Percentiles rank a stretch among this genome's conserved stretches.
Conservation (phyloP, 2,797 vertebrate genomes). For the Staurois parvus region DNA sequence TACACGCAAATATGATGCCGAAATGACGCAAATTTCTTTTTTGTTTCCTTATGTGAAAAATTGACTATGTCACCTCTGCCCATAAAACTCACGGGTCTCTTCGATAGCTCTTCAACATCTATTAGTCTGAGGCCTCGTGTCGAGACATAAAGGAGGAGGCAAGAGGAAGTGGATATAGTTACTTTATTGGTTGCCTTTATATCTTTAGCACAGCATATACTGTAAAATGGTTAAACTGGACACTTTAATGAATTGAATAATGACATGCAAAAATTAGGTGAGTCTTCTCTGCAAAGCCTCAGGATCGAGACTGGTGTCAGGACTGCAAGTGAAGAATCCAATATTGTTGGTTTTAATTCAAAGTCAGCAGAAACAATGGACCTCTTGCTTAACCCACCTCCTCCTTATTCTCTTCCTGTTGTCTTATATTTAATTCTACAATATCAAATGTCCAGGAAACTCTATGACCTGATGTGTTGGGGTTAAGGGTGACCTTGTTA, state of each 20-base stretch:
- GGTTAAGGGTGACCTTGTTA: constrained; percentile 63
- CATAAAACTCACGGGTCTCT: constrained; percentile 15
- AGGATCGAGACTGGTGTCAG: constrained; percentile 41
- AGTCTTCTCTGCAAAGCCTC: constrained; percentile 12
- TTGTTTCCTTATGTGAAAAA: constrained; percentile 28
- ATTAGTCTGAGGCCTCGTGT: constrained; percentile 23
- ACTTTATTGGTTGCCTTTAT: constrained; percentile 35
- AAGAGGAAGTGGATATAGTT: background rate
- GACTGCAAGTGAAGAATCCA: constrained; percentile 39
- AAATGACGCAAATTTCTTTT: constrained; percentile 34
- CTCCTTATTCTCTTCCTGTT: constrained; percentile 39
- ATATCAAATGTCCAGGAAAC: constrained; percentile 57
- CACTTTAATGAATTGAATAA: constrained; percentile 58
- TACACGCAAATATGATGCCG: constrained; percentile 9
- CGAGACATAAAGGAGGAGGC: constrained; percentile 47
- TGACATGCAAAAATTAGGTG: constrained; percentile 59
- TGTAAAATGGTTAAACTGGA: constrained; percentile 17
- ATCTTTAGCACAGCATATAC: constrained; percentile 17
- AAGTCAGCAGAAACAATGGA: constrained; percentile 52
- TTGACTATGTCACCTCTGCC: constrained; percentile 55
- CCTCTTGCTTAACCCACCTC: constrained; percentile 26
- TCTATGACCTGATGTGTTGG: constrained; percentile 42
- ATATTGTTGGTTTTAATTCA: constrained; percentile 59
- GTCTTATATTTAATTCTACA: constrained; percentile 50
- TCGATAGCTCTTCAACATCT: constrained; percentile 43